Percentiles rank a stretch among this genome's conserved stretches.
Evolutionary conservation across 2,797 vertebrate species (phyloP).

Genomic region (Silurus aristotelis): DNA sequence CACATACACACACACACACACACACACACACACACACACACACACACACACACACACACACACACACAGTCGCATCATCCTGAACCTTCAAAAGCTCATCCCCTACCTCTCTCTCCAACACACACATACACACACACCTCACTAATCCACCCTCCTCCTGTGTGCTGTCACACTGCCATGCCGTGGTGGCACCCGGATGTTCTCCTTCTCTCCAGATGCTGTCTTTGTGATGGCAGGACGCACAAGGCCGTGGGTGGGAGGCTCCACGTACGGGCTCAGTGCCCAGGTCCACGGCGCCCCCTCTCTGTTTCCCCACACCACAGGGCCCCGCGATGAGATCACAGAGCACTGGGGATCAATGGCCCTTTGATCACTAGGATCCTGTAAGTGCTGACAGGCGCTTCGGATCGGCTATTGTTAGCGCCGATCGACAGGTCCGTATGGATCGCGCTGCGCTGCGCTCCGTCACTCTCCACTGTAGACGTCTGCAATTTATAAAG

Average conservation of each 20-base stretch:
- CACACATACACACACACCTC: conserved; percentile 36
- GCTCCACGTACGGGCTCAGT: conserved; percentile 43
- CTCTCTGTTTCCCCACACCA: conserved; percentile 55
- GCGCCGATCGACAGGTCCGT: conserved; percentile 82
- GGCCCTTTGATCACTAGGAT: conserved; percentile 80
- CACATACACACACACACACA: conserved; percentile 13
- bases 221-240: conserved; percentile 47
- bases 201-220: conserved; percentile 47
- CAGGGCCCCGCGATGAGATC: conserved; percentile 65
- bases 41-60: background rate
- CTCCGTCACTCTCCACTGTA: conserved; percentile 74
- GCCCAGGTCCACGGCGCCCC: conserved; percentile 42
- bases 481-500: conserved; percentile 85
- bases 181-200: conserved; percentile 49
- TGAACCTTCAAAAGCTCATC: conserved; percentile 31
- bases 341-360: conserved; percentile 72
- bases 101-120: conserved; percentile 25
- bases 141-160: conserved; percentile 33
- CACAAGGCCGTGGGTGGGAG: conserved; percentile 42
- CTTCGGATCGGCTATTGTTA: conserved; percentile 80
- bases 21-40: background rate
- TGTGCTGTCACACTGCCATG: conserved; percentile 52
- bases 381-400: conserved; percentile 78
- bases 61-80: conserved; percentile 3
- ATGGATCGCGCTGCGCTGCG: conserved; percentile 75